phyloP scores from a whole-genome alignment of 2,113 vertebrate genomes.

The Hymenochirus boettgeri region DNA sequence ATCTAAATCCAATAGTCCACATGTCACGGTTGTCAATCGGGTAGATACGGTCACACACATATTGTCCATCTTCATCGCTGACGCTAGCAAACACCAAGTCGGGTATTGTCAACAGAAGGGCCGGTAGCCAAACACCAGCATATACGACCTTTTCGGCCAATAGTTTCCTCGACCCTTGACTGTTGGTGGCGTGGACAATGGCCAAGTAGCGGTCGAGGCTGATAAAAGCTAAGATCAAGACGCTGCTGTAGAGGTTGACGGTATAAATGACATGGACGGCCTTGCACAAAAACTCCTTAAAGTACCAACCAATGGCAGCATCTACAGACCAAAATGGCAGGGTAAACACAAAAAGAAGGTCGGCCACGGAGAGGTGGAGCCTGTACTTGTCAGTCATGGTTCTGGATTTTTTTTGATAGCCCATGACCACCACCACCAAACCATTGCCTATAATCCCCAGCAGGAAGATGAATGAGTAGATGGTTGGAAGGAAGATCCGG shows the following conservation, averaged over 20 bases:
- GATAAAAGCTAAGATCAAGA: conserved; percentile 94
- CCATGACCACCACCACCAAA: conserved; percentile 91
- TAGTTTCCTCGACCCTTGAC: conserved; percentile 78
- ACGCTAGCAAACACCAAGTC: conserved; percentile 82
- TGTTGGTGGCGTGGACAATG: conserved; percentile 90
- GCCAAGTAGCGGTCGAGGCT: conserved; percentile 92
- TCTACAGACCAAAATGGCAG: conserved; percentile 97
- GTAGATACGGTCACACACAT: conserved; percentile 80
- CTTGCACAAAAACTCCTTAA: conserved; percentile 81
- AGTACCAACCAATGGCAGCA: conserved; percentile 81
- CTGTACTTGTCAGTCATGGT: conserved; percentile 97
- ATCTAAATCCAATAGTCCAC: conserved; percentile 81
- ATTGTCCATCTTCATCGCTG: conserved; percentile 48
- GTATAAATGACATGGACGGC: conserved; percentile 92
- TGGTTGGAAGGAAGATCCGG: conserved; percentile 80
- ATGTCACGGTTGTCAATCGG: conserved; percentile 50
- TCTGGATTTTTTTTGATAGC: conserved; percentile 88
- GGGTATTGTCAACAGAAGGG: conserved; percentile 79
- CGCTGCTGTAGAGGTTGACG: conserved; percentile 93
- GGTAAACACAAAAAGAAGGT: conserved; percentile 89
- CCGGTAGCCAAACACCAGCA: conserved; percentile 88
- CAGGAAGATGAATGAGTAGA: conserved; percentile 88
- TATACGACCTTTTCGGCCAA: conserved; percentile 85
- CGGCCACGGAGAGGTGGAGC: conserved; percentile 90
- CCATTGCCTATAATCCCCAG: conserved; percentile 89